Evolutionary conservation across 92 coral and sea anemone species (phyloP).

Genomic region (Nematostella vectensis): DNA sequence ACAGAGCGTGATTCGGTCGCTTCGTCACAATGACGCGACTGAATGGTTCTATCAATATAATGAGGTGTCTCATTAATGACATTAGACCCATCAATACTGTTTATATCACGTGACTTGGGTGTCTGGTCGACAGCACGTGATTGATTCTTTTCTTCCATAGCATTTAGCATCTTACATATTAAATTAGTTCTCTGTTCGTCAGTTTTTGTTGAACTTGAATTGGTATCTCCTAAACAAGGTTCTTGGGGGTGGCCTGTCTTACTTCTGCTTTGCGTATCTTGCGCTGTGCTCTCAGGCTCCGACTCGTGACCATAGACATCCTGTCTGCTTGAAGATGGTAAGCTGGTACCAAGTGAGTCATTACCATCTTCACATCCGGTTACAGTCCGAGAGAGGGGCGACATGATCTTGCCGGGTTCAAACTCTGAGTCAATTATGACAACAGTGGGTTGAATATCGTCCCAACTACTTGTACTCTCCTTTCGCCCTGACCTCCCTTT

Average conservation of each 20-base stretch:
- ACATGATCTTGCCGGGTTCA: not conserved
- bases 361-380: constrained; percentile 3
- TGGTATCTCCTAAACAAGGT: too few relatives aligned
- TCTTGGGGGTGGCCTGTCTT: too few relatives aligned
- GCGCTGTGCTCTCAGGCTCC: constrained; percentile 5
- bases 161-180: not conserved
- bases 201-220: too few relatives aligned
- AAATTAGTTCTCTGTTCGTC: not conserved
- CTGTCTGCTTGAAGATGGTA: constrained; percentile 3
- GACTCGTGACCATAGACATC: constrained; percentile 31
- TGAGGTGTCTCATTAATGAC: too few relatives aligned
- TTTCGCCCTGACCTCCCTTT: not conserved
- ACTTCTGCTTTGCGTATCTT: too few relatives aligned
- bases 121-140: too few relatives aligned
- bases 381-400: not conserved
- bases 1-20: too few relatives aligned
- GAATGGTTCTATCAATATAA: too few relatives aligned
- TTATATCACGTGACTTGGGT: too few relatives aligned
- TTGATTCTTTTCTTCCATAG: too few relatives aligned
- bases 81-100: too few relatives aligned
- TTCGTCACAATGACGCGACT: too few relatives aligned
- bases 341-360: not conserved
- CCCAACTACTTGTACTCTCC: not conserved
- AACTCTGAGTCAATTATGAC: not conserved
- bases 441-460: not conserved